Percentiles rank a stretch among this genome's conserved stretches.
Conservation (phyloP, 1,140 invertebrate genomes). For the Solen grandis region DNA sequence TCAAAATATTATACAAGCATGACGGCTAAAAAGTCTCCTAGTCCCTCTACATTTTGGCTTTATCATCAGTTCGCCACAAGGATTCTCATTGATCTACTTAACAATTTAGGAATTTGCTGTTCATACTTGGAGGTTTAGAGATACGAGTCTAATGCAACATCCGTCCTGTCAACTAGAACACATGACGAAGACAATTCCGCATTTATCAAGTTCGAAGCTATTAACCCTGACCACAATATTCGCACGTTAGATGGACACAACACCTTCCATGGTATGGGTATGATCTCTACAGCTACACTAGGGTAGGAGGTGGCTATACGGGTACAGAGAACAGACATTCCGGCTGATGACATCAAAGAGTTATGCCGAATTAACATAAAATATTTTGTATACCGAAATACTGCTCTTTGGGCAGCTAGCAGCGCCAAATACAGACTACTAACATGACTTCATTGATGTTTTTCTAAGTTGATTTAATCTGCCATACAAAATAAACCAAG, state of each 20-base stretch:
- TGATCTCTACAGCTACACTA: slow-evolving; percentile 60
- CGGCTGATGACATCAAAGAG: too few species aligned
- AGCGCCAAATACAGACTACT: too few species aligned
- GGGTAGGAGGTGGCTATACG: too few species aligned
- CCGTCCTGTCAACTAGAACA: slow-evolving; percentile 3
- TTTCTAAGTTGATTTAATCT: too few species aligned
- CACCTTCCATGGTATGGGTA: too few species aligned
- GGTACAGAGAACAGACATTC: too few species aligned
- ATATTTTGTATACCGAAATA: too few species aligned
- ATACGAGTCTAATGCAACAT: slow-evolving; percentile 59
- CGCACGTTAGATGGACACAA: slow-evolving; percentile 65
- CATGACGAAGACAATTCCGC: neutral
- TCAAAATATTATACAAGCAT: slow-evolving; percentile 26
- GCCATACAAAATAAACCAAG: too few species aligned
- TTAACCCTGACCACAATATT: slow-evolving; percentile 64
- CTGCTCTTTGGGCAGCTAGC: too few species aligned
- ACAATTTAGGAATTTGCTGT: slow-evolving; percentile 43
- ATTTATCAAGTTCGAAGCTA: slow-evolving; percentile 60
- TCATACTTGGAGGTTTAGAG: slow-evolving; percentile 56
- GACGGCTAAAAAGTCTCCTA: slow-evolving; percentile 54
- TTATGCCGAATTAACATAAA: too few species aligned
- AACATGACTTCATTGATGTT: too few species aligned
- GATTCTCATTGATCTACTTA: slow-evolving; percentile 53
- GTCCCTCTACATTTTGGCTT: slow-evolving; percentile 57
- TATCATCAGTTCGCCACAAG: slow-evolving; percentile 57